Evolutionary conservation across 2,113 vertebrate genomes (phyloP).

Genomic region (Anhinga rufa): DNA sequence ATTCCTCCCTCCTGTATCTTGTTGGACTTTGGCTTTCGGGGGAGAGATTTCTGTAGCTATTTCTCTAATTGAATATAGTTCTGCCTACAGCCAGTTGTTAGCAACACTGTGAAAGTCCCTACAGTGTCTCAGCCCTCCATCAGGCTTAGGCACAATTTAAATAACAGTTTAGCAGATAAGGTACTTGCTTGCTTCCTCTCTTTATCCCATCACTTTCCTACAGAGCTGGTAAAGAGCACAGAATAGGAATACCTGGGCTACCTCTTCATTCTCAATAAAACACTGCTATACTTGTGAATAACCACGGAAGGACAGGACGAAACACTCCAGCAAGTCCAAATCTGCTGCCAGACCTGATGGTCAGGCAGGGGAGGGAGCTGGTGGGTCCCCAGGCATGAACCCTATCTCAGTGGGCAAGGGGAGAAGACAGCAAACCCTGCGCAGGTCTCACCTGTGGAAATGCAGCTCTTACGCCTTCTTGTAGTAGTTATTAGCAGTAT

Average conservation of each 20-base stretch:
- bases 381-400: not conserved
- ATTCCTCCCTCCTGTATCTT: not conserved
- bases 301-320: not conserved
- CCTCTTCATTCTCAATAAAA: not conserved
- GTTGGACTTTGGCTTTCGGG: not conserved
- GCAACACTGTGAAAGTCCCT: not conserved
- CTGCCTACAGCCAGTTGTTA: not conserved
- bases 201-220: not conserved
- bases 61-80: not conserved
- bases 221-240: not conserved
- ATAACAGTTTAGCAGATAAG: not conserved
- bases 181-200: not conserved
- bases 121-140: not conserved
- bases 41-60: not conserved
- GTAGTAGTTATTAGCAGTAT: not conserved
- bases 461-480: not conserved
- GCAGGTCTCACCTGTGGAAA: not conserved
- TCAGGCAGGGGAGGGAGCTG: not conserved
- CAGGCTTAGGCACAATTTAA: not conserved
- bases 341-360: not conserved
- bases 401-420: not conserved
- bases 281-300: not conserved
- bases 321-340: not conserved
- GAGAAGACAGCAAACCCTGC: not conserved
- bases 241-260: not conserved